Conservation (phyloP, 2,113 vertebrate species). For the Bos javanicus region DNA sequence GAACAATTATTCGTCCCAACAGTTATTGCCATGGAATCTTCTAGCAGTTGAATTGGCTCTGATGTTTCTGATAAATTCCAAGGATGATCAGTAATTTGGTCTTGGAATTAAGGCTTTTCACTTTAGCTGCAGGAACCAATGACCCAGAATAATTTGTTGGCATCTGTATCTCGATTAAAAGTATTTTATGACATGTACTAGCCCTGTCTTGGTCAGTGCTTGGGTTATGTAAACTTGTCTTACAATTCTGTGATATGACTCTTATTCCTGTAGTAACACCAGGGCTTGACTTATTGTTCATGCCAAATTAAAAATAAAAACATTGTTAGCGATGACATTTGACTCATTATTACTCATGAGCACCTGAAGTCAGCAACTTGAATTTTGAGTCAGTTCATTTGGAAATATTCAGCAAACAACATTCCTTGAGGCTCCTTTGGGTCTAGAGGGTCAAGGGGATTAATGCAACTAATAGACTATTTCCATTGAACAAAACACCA, state of each 20-base stretch:
- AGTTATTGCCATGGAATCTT: background rate
- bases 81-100: background rate
- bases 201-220: background rate
- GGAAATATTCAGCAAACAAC: conserved; percentile 10
- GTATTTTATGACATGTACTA: background rate
- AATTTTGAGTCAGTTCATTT: conserved; percentile 40
- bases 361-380: conserved; percentile 31
- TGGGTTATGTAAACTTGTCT: background rate
- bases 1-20: background rate
- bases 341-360: conserved; percentile 51
- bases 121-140: background rate
- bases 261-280: conserved; percentile 25
- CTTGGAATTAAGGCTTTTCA: conserved; percentile 14
- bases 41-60: background rate
- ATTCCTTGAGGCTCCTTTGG: background rate
- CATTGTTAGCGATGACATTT: conserved; percentile 38
- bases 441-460: background rate
- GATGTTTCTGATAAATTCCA: conserved; percentile 22
- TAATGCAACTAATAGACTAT: background rate
- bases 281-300: conserved; percentile 54
- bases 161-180: conserved; percentile 1
- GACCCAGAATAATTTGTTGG: background rate
- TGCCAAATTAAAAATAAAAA: conserved; percentile 33
- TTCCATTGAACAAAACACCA: background rate
- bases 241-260: background rate